These are phyloP conservation scores for Drosophila cardini DNA, from an alignment of 1,140 invertebrate genomes.

Conservation along the genomic window DNA sequence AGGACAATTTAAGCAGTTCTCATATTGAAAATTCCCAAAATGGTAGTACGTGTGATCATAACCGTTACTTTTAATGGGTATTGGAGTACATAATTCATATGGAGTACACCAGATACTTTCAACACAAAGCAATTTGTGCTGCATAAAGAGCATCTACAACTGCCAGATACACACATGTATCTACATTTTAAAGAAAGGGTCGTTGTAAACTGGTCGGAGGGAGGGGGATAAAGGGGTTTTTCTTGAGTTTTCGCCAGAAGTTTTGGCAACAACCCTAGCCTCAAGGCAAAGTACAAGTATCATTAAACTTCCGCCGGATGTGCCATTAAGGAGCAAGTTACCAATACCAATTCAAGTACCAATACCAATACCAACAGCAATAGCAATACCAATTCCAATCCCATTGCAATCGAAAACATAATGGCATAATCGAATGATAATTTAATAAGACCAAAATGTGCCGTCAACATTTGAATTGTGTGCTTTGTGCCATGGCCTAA, in stretches of 20 bases:
- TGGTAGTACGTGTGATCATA: constrained; percentile 80
- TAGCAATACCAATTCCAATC: constrained; percentile 5
- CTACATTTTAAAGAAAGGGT: constrained; percentile 67
- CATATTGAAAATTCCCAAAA: constrained; percentile 84
- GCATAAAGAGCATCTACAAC: constrained; percentile 46
- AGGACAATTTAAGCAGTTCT: constrained; percentile 78
- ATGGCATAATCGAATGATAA: constrained; percentile 84
- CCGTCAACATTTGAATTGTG: constrained; percentile 81
- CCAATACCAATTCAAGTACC: constrained; percentile 20
- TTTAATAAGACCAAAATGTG: constrained; percentile 78
- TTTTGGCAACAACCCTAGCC: constrained; percentile 51
- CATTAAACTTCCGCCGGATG: constrained; percentile 78
- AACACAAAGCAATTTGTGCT: constrained; percentile 63
- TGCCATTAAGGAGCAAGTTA: constrained; percentile 54
- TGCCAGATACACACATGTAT: constrained; percentile 14
- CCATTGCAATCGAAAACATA: constrained; percentile 70
- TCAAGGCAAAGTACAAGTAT: constrained; percentile 38
- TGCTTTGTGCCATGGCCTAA: constrained; percentile 48
- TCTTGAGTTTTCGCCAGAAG: constrained; percentile 41
- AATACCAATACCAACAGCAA: constrained; percentile 6
- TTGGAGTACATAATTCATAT: constrained; percentile 56
- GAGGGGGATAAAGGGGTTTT: constrained; percentile 30
- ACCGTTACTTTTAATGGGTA: constrained; percentile 78
- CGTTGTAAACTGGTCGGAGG: constrained; percentile 3
- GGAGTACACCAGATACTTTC: constrained; percentile 66